Conservation (phyloP, 2,888 invertebrate species). For the Eledone cirrhosa region DNA sequence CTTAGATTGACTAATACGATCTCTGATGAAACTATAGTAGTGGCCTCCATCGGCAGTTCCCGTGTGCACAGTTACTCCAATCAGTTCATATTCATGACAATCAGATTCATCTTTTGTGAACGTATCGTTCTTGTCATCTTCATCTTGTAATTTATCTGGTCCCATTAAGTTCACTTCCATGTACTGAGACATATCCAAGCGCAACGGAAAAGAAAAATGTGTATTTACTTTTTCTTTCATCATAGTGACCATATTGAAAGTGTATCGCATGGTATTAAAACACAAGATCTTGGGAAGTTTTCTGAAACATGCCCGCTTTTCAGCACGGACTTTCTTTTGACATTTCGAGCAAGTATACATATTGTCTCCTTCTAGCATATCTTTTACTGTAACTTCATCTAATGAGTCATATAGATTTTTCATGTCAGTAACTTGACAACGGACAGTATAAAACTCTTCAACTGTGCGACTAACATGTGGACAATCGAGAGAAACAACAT, state of each 20-base stretch:
- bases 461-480: conserved; percentile 92
- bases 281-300: conserved; percentile 91
- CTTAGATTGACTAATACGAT: conserved; percentile 73
- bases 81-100: conserved; percentile 76
- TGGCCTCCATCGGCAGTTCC: conserved; percentile 98
- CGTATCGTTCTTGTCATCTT: background rate
- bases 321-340: conserved; percentile 92
- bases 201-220: conserved; percentile 93
- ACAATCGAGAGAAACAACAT: conserved; percentile 94
- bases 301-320: conserved; percentile 93
- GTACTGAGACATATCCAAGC: conserved; percentile 92
- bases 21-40: conserved; percentile 93
- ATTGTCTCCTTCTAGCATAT: conserved; percentile 95
- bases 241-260: conserved; percentile 98
- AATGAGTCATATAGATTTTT: conserved; percentile 91
- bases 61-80: conserved; percentile 95
- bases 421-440: conserved; percentile 97
- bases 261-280: conserved; percentile 96
- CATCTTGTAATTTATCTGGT: conserved; percentile 57
- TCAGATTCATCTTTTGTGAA: conserved; percentile 43
- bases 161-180: conserved; percentile 83
- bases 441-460: conserved; percentile 95
- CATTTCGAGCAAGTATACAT: conserved; percentile 98
- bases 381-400: conserved; percentile 96
- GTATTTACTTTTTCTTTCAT: conserved; percentile 96